Base-by-base conservation (phyloP, 2,888 invertebrate genomes). In the Odontocolon sp. region DNA sequence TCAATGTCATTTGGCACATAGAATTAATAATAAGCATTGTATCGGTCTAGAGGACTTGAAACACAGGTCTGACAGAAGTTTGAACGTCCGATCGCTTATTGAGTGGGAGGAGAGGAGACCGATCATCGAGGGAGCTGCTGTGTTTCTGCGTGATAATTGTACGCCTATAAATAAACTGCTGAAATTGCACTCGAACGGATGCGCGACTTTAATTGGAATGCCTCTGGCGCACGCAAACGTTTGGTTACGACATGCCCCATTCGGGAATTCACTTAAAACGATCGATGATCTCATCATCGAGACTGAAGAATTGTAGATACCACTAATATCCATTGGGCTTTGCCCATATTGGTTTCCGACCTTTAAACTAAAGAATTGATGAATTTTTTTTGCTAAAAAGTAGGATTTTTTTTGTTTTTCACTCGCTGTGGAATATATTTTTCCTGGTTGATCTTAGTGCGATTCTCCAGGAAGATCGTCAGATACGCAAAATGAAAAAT, bases 181-280 rank as follows among this genome's bases (percentile, higher is more conserved):
- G 80, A 84, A 86, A 86, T 81, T 86, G 84, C 84, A 77, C 82
- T 83, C 83, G 83, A 83, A 78, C 66, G 74, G 11, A 61, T 80
- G 81, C 80, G 80, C 79, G 80, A 84, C 82, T 87, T 85, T 87
- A 86, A 87, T 87, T 87, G 86, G 82, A 86, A 84, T 83, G 83
- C 82, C 79, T 80, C 81, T 23, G 68, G 56, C 80, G 77, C 87
- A 85, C 83, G 86, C 87, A 42, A 77, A 81, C 84, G 80, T 80
- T 83, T 85, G 75, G 83, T 85, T 86, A 83, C 82, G 82, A 82
- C 79, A 80, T 75, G 80, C 79, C 81, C 80, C 81, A 14, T 83
- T 83, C 81, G 73, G 82, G 84, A 87, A 86, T 87, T 85, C 82
- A 81, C 84, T 83, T 81, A 82, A 83, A 85, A 79, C 78, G 80